Evolutionary conservation across 2,113 vertebrate species (phyloP).

Genomic region (Dipodomys merriami): DNA sequence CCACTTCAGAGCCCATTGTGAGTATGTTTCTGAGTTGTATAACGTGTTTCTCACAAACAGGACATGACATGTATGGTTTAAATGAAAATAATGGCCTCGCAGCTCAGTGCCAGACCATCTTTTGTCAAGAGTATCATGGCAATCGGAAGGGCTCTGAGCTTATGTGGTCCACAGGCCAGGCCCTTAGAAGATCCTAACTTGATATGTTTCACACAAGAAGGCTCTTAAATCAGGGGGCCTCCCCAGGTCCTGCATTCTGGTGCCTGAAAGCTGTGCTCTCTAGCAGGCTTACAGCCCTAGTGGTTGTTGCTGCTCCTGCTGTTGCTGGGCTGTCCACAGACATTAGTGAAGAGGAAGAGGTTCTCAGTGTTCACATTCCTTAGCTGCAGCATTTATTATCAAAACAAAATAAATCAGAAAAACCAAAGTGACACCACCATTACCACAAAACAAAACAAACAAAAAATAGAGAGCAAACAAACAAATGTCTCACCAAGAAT

Average conservation of each 20-base stretch:
- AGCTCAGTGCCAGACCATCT: slow-evolving; percentile 74
- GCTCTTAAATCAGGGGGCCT: slow-evolving; percentile 81
- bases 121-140: slow-evolving; percentile 78
- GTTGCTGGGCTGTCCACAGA: background rate
- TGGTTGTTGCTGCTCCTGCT: background rate
- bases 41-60: slow-evolving; percentile 83
- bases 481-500: background rate
- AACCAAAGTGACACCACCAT: background rate
- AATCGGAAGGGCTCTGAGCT: slow-evolving; percentile 66
- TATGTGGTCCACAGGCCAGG: slow-evolving; percentile 58
- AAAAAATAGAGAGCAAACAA: background rate
- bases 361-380: slow-evolving; percentile 13
- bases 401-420: slow-evolving; percentile 7
- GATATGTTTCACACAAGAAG: slow-evolving; percentile 67
- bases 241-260: background rate
- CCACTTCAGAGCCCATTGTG: slow-evolving; percentile 65
- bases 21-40: slow-evolving; percentile 82
- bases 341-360: slow-evolving; percentile 21
- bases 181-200: slow-evolving; percentile 74
- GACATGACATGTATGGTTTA: slow-evolving; percentile 84
- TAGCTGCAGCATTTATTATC: slow-evolving; percentile 44
- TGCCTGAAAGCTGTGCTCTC: background rate
- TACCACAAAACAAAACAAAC: too few species aligned
- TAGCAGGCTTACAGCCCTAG: background rate
- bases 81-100: slow-evolving; percentile 80